Evolutionary conservation across 2,888 invertebrate genomes (phyloP).

Genomic region (Heliconius charithonia): DNA sequence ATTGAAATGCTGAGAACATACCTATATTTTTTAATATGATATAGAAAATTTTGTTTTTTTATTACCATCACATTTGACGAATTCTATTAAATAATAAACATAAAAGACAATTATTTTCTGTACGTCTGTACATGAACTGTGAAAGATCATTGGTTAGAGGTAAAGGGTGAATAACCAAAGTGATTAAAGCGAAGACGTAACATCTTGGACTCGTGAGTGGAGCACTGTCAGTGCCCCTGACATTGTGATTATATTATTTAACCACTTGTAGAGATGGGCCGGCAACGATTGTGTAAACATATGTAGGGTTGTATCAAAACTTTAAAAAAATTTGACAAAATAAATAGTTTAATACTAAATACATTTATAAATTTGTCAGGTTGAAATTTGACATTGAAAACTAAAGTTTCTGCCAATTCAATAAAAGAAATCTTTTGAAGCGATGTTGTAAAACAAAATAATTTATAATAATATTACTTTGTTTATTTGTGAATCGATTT

Average conservation of each 20-base stretch:
- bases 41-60: background rate
- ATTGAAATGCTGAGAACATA: background rate
- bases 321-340: background rate
- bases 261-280: slow-evolving; percentile 16
- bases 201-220: slow-evolving; percentile 22
- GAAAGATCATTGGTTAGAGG: slow-evolving; percentile 26
- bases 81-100: background rate
- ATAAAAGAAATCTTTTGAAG: too few relatives aligned
- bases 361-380: too few relatives aligned
- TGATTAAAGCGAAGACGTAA: slow-evolving; percentile 13
- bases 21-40: too few relatives aligned
- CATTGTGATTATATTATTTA: slow-evolving; percentile 26
- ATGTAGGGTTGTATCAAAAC: background rate
- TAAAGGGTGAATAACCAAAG: slow-evolving; percentile 32
- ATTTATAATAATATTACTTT: too few relatives aligned
- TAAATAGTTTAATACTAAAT: background rate
- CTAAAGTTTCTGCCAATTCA: too few relatives aligned
- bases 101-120: background rate
- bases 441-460: too few relatives aligned
- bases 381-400: too few relatives aligned
- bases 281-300: slow-evolving; percentile 2
- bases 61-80: background rate
- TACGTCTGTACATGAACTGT: slow-evolving; percentile 17
- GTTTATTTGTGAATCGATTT: too few relatives aligned
- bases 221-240: slow-evolving; percentile 26